phyloP scores from a whole-genome alignment of 2,888 invertebrate species.

The Arctia plantaginis region DNA sequence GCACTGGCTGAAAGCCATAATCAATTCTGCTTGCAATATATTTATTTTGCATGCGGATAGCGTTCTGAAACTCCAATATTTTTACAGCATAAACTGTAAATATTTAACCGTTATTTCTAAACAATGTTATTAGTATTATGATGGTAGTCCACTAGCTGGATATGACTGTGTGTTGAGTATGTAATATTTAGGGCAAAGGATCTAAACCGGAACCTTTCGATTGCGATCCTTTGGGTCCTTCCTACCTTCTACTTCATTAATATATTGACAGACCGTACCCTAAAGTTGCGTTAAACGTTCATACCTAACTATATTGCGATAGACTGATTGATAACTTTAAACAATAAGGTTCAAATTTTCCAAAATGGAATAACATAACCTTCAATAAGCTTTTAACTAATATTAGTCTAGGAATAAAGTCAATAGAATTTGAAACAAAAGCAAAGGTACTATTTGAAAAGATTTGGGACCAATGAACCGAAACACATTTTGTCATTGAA shows the following conservation, averaged over 20 bases:
- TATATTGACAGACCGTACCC: background rate
- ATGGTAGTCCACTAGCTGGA: background rate
- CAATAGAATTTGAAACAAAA: background rate
- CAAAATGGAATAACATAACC: background rate
- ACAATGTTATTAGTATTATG: background rate
- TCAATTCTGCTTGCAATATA: constrained; percentile 50
- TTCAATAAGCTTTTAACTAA: background rate
- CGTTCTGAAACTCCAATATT: constrained; percentile 37
- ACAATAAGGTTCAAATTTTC: background rate
- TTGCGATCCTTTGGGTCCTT: background rate
- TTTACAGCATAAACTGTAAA: constrained; percentile 30
- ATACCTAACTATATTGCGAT: background rate
- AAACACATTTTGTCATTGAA: constrained; percentile 42
- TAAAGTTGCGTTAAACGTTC: background rate
- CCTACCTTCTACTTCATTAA: background rate
- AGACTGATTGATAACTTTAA: background rate
- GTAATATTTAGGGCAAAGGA: background rate
- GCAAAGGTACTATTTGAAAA: constrained; percentile 20
- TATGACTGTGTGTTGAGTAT: background rate
- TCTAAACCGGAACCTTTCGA: constrained; percentile 1
- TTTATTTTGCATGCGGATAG: constrained; percentile 44
- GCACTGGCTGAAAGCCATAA: constrained; percentile 57
- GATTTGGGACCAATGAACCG: constrained; percentile 38
- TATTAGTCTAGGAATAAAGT: background rate
- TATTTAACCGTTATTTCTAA: constrained; percentile 25